These are phyloP conservation scores for Clusia tigrina DNA, from an alignment of 2,888 invertebrate genomes.

Conservation along the genomic window DNA sequence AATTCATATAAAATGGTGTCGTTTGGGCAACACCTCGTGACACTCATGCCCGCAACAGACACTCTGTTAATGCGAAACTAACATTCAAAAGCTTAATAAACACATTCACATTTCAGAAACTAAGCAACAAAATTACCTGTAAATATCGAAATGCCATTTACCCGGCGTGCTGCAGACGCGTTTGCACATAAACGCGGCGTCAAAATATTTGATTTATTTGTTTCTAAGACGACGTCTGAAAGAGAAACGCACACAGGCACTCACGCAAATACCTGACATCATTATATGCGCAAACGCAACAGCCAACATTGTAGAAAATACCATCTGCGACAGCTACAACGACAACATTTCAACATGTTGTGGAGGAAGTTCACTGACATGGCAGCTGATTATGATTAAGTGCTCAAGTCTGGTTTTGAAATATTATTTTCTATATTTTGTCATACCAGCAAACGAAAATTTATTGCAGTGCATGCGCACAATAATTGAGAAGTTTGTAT, in stretches of 20 bases:
- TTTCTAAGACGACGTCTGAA: slow-evolving; percentile 20
- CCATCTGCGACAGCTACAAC: slow-evolving; percentile 18
- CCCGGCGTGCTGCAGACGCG: slow-evolving; percentile 4
- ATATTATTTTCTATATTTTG: slow-evolving; percentile 36
- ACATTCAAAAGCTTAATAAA: slow-evolving; percentile 1
- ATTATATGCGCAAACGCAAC: slow-evolving; percentile 7
- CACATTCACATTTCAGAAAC: not conserved
- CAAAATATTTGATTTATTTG: slow-evolving; percentile 48
- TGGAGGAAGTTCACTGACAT: slow-evolving; percentile 42
- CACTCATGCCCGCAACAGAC: slow-evolving; percentile 31
- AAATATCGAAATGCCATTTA: not conserved
- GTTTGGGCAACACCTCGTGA: slow-evolving; percentile 52
- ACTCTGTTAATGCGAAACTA: not conserved
- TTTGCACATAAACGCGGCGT: slow-evolving; percentile 41
- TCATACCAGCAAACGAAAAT: not conserved
- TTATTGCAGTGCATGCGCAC: not conserved
- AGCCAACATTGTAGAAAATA: slow-evolving; percentile 27
- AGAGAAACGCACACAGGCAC: too few species aligned
- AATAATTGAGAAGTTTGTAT: too few species aligned
- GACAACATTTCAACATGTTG: slow-evolving; percentile 35
- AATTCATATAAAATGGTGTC: slow-evolving; percentile 57
- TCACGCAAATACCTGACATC: slow-evolving; percentile 18
- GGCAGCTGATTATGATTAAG: slow-evolving; percentile 57
- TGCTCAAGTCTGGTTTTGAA: slow-evolving; percentile 33
- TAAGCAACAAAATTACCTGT: not conserved